Evolutionary conservation across 2,113 vertebrate species (phyloP).

Genomic region (Coptodon bakossiorum): DNA sequence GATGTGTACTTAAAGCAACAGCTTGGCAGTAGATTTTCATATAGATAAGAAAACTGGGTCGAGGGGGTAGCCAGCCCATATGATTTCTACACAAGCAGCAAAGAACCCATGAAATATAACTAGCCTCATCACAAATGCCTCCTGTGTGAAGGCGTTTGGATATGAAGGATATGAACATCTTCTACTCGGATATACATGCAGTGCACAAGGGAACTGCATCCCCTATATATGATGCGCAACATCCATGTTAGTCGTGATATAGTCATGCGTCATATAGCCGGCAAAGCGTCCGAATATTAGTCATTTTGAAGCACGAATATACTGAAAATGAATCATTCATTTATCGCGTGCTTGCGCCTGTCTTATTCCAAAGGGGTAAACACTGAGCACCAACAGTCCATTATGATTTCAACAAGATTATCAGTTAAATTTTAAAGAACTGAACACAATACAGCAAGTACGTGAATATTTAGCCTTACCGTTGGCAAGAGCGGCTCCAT

Average conservation of each 20-base stretch:
- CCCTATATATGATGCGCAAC: not conserved
- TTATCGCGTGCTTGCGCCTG: not conserved
- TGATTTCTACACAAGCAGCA: not conserved
- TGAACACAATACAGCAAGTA: not conserved
- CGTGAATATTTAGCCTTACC: conserved; percentile 66
- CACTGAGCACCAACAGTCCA: not conserved
- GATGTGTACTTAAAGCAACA: not conserved
- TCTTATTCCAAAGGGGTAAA: not conserved
- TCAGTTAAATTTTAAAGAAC: not conserved
- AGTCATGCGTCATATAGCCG: not conserved
- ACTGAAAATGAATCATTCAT: not conserved
- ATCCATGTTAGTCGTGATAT: not conserved
- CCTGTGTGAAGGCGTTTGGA: not conserved
- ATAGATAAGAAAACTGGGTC: not conserved
- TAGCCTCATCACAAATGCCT: not conserved
- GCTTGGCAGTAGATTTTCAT: not conserved
- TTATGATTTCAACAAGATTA: not conserved
- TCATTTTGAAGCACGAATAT: not conserved
- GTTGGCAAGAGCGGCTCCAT: conserved; percentile 95
- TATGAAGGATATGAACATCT: not conserved
- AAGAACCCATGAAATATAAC: not conserved
- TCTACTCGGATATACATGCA: not conserved
- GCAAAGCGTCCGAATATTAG: not conserved
- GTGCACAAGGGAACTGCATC: not conserved
- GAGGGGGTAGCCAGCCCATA: not conserved